These are phyloP conservation scores for Acinonyx jubatus DNA, from an alignment of 2,113 vertebrate genomes.

Conservation along the genomic window DNA sequence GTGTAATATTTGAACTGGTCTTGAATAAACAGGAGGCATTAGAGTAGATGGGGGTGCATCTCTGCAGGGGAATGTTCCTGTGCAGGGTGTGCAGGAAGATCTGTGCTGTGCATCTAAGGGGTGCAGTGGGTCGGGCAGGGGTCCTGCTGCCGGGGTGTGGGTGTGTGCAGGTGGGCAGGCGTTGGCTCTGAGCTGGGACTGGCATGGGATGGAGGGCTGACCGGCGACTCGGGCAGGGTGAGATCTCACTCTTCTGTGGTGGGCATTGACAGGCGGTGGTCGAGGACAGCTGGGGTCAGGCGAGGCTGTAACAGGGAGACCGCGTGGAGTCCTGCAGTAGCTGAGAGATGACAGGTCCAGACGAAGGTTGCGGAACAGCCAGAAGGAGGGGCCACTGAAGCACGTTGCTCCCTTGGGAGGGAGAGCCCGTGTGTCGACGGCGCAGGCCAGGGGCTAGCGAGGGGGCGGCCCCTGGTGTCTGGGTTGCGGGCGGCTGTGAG, in stretches of 20 bases:
- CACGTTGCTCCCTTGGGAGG: not conserved
- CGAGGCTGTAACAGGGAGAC: not conserved
- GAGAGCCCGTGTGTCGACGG: accelerated
- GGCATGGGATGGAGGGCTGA: not conserved
- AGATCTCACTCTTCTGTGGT: not conserved
- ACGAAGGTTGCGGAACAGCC: not conserved
- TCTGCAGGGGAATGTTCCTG: not conserved
- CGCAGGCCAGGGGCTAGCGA: not conserved
- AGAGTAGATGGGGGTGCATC: too few relatives aligned
- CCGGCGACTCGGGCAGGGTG: not conserved
- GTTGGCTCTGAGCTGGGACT: too few relatives aligned
- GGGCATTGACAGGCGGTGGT: not conserved
- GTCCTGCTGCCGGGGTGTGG: not conserved
- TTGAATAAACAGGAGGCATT: accelerated
- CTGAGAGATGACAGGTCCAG: too few relatives aligned
- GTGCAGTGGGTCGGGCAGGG: not conserved
- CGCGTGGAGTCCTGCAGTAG: too few relatives aligned
- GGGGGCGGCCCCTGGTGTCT: not conserved
- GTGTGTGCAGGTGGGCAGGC: not conserved
- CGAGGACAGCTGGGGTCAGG: not conserved
- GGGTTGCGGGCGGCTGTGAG: too few relatives aligned
- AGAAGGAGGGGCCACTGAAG: not conserved
- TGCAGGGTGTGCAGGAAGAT: too few relatives aligned
- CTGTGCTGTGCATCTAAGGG: accelerated
- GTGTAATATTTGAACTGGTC: not conserved